Conservation (phyloP, 1,140 invertebrate genomes). For the Acyrthosiphon pisum region DNA sequence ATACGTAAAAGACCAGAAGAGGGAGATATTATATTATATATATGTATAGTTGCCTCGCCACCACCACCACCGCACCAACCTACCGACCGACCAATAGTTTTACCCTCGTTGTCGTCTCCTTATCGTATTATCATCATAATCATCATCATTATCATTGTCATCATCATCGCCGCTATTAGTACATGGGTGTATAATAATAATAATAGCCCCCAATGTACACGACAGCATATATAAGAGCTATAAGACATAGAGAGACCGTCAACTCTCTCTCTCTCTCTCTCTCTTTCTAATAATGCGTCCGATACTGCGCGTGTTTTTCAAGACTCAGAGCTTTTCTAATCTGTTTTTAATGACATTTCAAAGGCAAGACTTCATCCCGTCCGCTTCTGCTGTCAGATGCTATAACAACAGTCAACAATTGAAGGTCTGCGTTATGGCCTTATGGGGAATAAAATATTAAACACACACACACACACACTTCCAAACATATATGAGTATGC, state of each 20-base stretch:
- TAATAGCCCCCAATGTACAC: not conserved
- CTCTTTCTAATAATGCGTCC: slow-evolving; percentile 3
- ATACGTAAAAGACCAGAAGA: not conserved
- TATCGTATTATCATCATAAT: slow-evolving; percentile 16
- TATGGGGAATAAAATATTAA: slow-evolving; percentile 10
- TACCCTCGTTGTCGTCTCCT: not conserved
- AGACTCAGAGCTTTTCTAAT: slow-evolving; percentile 7
- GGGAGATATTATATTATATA: not conserved
- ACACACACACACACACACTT: not conserved
- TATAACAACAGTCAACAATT: slow-evolving; percentile 15
- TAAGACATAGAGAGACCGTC: not conserved
- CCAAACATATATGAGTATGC: not conserved
- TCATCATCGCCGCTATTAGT: not conserved
- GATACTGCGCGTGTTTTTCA: not conserved
- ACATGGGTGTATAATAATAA: not conserved
- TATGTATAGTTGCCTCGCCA: not conserved
- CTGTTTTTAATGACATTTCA: slow-evolving; percentile 37
- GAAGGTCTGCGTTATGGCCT: not conserved
- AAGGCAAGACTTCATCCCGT: not conserved
- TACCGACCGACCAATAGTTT: not conserved
- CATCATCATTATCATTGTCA: not conserved
- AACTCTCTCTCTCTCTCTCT: not conserved
- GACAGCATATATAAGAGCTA: not conserved
- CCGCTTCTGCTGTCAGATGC: not conserved
- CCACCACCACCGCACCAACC: not conserved